Evolutionary conservation across 2,888 invertebrate species (phyloP).

Genomic region (Ochlodes sylvanus): DNA sequence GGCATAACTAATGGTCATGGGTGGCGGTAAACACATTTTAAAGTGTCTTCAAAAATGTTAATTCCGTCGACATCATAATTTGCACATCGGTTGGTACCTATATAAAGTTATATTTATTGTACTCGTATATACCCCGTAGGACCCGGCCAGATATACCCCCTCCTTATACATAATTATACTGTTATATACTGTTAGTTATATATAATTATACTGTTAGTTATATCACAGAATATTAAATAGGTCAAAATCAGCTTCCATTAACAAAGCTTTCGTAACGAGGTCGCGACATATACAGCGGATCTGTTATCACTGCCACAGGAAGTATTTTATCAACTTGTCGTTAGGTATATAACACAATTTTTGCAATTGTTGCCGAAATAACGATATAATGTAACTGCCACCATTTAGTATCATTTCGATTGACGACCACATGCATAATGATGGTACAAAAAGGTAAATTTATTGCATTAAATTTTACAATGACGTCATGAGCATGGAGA

Average conservation of each 20-base stretch:
- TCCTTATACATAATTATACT: too few species aligned
- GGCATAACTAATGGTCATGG: too few species aligned
- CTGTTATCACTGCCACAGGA: conserved; percentile 77
- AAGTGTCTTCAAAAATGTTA: too few species aligned
- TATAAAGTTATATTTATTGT: too few species aligned
- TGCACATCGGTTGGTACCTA: too few species aligned
- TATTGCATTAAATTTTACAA: too few species aligned
- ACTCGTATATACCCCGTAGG: too few species aligned
- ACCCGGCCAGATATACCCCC: too few species aligned
- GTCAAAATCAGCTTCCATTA: conserved; percentile 82
- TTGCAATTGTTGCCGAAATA: conserved; percentile 85
- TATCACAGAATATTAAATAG: conserved; percentile 60
- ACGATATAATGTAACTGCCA: conserved; percentile 66
- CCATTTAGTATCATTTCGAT: conserved; percentile 56
- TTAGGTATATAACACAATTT: conserved; percentile 80
- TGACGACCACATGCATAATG: conserved; percentile 4
- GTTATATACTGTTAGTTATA: background rate
- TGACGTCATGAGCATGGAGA: too few species aligned
- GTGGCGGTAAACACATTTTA: too few species aligned
- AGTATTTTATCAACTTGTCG: conserved; percentile 79
- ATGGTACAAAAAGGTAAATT: too few species aligned
- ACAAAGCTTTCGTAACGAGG: conserved; percentile 79
- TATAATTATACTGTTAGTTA: conserved; percentile 44
- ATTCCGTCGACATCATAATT: too few species aligned
- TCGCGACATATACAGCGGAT: conserved; percentile 70